Base-by-base conservation (phyloP, 2,113 vertebrate species). In the Sceloporus tristichus region DNA sequence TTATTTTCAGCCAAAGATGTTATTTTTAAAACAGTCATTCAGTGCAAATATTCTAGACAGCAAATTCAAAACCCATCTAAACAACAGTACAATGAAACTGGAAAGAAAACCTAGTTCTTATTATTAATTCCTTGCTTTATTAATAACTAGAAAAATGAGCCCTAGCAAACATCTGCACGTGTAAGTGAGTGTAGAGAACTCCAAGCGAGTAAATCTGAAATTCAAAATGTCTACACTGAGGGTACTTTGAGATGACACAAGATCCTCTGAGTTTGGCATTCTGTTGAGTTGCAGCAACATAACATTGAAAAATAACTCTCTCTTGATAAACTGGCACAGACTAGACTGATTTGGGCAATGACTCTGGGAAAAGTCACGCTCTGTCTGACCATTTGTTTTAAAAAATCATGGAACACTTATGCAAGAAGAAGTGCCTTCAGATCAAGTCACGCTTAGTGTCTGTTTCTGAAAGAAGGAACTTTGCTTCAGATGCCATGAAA, bases 1-100 rank as follows among this genome's bases (percentile, higher is more conserved):
- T 75, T 29, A 85, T 76, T 85, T 9, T 42, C 11, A 85, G 73
- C 29, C 82, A n/a, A 68, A 78, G 29, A 48, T 59, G 56, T 59
- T 68, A 65, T 74, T 59, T 71, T 71, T 85, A 19, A 19, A 76
- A 14, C 21, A 42, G 34, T 18, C 34, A 65, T 65, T 77, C 56
- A 77, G 38, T n/a, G 11, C 27, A 65, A 74, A 74, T 59, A 62
- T 19, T 82, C 2, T 18, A 66, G 4, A 29, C 18, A 53, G 4
- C 54, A 53, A 42, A 82, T 82, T 53, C 54, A 75, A 77, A 77
- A 56, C 84, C 11, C 29, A 53, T 75, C 38, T 23, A 76, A 75
- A 87, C 18, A 62, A 56, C 9, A 19, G 38, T 21, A 75, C 54
- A 82, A 66, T 75, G 8, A 76, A 53, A 75, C 56, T 82, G 70